Evolutionary conservation across 1,140 invertebrate species (phyloP).

Genomic region (Subanguina moxae): DNA sequence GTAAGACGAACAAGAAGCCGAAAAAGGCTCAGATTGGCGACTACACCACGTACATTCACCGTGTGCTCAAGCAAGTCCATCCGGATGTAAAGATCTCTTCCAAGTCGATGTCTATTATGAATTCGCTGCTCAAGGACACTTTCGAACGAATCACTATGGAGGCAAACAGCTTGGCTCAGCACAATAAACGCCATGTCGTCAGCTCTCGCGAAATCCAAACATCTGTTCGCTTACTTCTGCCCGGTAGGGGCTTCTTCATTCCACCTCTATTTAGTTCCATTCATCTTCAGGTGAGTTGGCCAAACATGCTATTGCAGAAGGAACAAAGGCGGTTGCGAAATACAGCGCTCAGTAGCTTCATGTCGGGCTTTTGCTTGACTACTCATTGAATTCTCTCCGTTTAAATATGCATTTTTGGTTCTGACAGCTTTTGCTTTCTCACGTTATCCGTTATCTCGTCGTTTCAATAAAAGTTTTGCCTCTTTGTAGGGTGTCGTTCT

Average conservation of each 20-base stretch:
- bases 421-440: no score
- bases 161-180: no score
- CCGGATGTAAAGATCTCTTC: constrained; percentile 62
- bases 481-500: no score
- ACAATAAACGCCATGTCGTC: constrained; percentile 53
- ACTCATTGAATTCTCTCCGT: no score
- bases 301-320: constrained; percentile 60
- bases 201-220: constrained; percentile 38
- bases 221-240: constrained; percentile 62
- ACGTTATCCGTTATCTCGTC: no score
- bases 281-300: constrained; percentile 62
- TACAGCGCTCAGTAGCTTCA: constrained; percentile 52
- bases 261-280: constrained; percentile 35
- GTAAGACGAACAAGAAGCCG: constrained; percentile 48
- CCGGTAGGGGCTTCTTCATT: constrained; percentile 60
- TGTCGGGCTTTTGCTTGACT: no score
- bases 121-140: constrained; percentile 57
- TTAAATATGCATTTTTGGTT: no score
- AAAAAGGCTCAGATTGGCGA: no score
- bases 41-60: no score
- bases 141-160: no score
- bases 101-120: constrained; percentile 69
- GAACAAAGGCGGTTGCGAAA: constrained; percentile 64
- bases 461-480: no score
- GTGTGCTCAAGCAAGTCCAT: constrained; percentile 24